phyloP scores from a whole-genome alignment of 2,888 invertebrate genomes.

The Acronicta leporina region DNA sequence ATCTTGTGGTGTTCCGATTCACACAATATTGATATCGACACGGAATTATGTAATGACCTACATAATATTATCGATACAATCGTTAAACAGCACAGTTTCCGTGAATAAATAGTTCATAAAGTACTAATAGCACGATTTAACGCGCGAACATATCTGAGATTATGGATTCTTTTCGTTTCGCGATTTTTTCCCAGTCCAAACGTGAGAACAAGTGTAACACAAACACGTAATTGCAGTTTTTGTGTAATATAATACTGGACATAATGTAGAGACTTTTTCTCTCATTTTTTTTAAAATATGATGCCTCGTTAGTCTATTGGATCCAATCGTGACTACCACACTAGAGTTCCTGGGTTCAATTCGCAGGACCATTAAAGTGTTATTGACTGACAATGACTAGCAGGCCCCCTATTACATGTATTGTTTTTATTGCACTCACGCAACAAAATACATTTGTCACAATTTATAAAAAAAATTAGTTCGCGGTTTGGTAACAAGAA shows the following conservation, averaged over 20 bases:
- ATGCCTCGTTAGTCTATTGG: too few relatives aligned
- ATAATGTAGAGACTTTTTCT: too few relatives aligned
- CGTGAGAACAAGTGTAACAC: not conserved
- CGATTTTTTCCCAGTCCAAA: not conserved
- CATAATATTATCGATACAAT: constrained; percentile 38
- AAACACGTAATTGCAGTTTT: not conserved
- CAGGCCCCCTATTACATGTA: too few relatives aligned
- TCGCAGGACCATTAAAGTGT: too few relatives aligned
- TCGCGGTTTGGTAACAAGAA: too few relatives aligned
- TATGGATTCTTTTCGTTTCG: not conserved
- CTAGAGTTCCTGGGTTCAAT: too few relatives aligned
- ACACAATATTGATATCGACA: constrained; percentile 27
- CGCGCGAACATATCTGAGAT: not conserved
- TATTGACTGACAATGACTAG: too few relatives aligned
- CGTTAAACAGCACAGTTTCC: constrained; percentile 8
- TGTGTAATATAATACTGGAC: not conserved
- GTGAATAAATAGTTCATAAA: constrained; percentile 8
- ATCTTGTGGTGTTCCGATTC: constrained; percentile 39
- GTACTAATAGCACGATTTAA: constrained; percentile 16
- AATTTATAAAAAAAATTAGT: too few relatives aligned
- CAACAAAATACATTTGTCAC: too few relatives aligned
- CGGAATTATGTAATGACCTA: constrained; percentile 44
- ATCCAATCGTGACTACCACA: too few relatives aligned
- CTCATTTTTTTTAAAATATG: too few relatives aligned
- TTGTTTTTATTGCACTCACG: too few relatives aligned